Evolutionary conservation across 1,140 invertebrate species (phyloP).

Genomic region (Aradophagus sp.): DNA sequence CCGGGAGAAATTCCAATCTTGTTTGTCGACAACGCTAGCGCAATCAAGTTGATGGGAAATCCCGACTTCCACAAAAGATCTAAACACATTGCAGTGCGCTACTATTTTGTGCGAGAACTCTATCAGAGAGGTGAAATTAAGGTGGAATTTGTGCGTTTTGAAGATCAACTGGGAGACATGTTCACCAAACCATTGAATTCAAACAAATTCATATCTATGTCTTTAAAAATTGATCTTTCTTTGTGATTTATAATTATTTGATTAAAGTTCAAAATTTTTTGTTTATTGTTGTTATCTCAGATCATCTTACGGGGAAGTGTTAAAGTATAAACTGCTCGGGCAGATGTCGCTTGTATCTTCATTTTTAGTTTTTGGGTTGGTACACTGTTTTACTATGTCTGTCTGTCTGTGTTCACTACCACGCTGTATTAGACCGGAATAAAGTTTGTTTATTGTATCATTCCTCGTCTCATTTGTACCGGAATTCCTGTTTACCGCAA

Average conservation of each 20-base stretch:
- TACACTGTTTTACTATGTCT: no score
- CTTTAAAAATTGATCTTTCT: slow-evolving; percentile 4
- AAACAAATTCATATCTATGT: slow-evolving; percentile 7
- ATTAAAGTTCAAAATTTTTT: no score
- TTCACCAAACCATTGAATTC: slow-evolving; percentile 14
- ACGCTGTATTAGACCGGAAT: no score
- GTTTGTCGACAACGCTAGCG: slow-evolving; percentile 12
- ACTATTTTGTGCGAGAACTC: slow-evolving; percentile 13
- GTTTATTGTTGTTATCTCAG: not conserved
- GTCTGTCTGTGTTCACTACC: no score
- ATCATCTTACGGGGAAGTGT: slow-evolving; percentile 17
- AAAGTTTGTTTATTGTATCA: no score
- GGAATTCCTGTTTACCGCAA: no score
- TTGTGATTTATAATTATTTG: not conserved
- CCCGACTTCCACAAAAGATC: slow-evolving; percentile 15
- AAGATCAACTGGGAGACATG: slow-evolving; percentile 9
- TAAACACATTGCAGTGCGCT: slow-evolving; percentile 10
- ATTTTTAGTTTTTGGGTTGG: no score
- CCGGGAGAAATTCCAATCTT: not conserved
- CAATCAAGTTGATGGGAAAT: slow-evolving; percentile 14
- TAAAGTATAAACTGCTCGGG: slow-evolving; percentile 1
- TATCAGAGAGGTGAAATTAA: slow-evolving; percentile 9
- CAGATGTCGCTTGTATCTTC: no score
- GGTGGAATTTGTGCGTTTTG: slow-evolving; percentile 11
- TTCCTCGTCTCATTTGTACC: no score